Evolutionary conservation across 1,140 invertebrate genomes (phyloP).

Genomic region (Listronotus bonariensis): DNA sequence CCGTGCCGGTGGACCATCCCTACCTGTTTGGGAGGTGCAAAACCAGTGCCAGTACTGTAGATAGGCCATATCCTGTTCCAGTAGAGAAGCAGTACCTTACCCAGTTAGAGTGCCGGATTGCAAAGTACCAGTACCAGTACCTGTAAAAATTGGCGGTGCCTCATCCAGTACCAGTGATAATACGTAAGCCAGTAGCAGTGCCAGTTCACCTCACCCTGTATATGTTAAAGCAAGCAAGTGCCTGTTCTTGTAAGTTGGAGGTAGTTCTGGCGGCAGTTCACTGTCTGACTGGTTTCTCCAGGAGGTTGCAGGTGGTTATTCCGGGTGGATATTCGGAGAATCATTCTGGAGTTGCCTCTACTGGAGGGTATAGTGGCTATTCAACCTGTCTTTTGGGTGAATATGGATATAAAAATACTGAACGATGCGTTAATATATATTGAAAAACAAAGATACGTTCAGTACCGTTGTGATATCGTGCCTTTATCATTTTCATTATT

Average conservation of each 20-base stretch:
- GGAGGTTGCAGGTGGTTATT: neutral
- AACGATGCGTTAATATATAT: too few relatives aligned
- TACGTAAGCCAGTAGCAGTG: conserved; percentile 36
- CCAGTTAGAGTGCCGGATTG: conserved; percentile 28
- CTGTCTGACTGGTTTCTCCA: too few relatives aligned
- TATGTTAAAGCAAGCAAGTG: conserved; percentile 31
- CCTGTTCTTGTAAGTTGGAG: conserved; percentile 31
- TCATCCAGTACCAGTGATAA: conserved; percentile 57
- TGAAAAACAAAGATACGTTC: too few relatives aligned
- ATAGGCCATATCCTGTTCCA: conserved; percentile 37
- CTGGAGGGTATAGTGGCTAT: conserved; percentile 9
- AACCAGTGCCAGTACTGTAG: conserved; percentile 36
- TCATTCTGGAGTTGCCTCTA: too few relatives aligned
- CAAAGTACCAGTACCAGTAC: conserved; percentile 39
- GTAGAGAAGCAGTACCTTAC: conserved; percentile 22
- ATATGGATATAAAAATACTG: conserved; percentile 1
- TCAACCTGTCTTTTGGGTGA: conserved; percentile 11
- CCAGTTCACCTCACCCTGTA: conserved; percentile 30
- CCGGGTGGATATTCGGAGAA: conserved; percentile 4
- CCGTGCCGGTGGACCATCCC: conserved; percentile 35
- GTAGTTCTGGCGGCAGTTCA: neutral
- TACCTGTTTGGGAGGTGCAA: conserved; percentile 37
- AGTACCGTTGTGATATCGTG: too few relatives aligned
- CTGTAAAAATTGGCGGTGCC: conserved; percentile 58
- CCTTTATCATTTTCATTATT: too few relatives aligned